Evolutionary conservation across 2,113 vertebrate genomes (phyloP), one percentile per base, ranked within the genome.

Genomic region (Apodemus speciosus): DNA sequence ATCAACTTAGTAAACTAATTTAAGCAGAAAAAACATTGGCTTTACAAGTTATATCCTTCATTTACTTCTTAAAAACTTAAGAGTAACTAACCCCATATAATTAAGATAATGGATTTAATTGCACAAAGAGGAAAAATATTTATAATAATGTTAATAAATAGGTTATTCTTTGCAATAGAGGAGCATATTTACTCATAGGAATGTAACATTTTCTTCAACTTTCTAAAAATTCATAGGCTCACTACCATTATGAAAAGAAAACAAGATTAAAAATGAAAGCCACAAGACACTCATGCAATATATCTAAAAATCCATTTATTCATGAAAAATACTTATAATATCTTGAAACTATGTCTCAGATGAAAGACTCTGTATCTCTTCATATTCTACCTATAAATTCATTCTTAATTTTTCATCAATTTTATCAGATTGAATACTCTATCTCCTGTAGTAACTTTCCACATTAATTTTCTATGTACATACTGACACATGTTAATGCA

Each of bases 1-100:
- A 83, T 93, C 46, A 90, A 83, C 3, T 85, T n/a, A 88, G 60
- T 75, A 84, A 96, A 51, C 18, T 79, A 84, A 92, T 81, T 88
- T 77, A 90, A 89, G 83, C 89, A 88, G 56, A 30, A 9, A 72
- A 89, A 91, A 13, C 62, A 4, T 23, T 96, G 62, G 81, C 51
- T 92, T 96, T 15, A 73, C 73, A 93, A 64, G 5, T 9, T 51
- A 20, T 25, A 7, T 79, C 9, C 3, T 87, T 40, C 0, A 80
- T 62, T 89, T 30, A 87, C 4, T 38, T 92, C 0, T 46, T 20
- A 56, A 94, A 93, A 85, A 90, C 13, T 43, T 72, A 77, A 30
- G 90, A 86, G 3, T 81, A 62, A 23, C 16, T 69, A 80, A 81
- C 25, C 38, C 0, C 30, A 62, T 35, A 46, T 30, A 46, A 94